A percentile compares a stretch with the other conserved stretches of the same genome.
These are phyloP conservation scores for Pristis pectinata DNA, from an alignment of 2,797 vertebrate genomes.

Conservation along the genomic window DNA sequence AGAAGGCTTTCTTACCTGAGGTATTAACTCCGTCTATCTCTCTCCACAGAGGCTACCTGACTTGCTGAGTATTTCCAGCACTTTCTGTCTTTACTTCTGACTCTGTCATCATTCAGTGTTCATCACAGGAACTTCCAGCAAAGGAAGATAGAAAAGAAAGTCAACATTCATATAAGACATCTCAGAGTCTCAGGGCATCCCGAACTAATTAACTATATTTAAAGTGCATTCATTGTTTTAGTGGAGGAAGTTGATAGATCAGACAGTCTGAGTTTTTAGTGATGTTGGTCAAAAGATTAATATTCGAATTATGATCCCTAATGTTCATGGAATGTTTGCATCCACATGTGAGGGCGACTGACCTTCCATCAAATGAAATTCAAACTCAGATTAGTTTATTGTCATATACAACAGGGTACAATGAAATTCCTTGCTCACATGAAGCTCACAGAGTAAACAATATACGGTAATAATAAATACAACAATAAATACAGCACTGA, in stretches of 20 bases:
- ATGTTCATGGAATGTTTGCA: not conserved
- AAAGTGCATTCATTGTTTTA: not conserved
- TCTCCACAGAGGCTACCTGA: too few species aligned
- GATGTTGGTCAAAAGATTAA: not conserved
- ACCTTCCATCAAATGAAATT: not conserved
- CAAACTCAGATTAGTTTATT: too few species aligned
- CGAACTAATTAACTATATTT: not conserved
- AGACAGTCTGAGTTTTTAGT: too few species aligned
- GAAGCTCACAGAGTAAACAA: too few species aligned
- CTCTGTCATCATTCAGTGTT: not conserved
- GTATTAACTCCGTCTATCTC: too few species aligned
- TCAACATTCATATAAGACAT: too few species aligned
- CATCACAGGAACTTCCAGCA: not conserved
- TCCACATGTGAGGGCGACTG: not conserved
- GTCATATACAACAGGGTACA: too few species aligned
- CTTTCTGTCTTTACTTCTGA: not conserved
- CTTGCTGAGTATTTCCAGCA: too few species aligned
- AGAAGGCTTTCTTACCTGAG: too few species aligned
- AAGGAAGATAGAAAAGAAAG: not conserved
- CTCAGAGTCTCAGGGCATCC: not conserved
- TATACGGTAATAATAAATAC: too few species aligned
- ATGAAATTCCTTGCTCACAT: too few species aligned
- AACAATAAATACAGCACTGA: too few species aligned
- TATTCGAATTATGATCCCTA: not conserved
- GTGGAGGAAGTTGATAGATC: not conserved